Evolutionary conservation across 2,113 vertebrate species (phyloP).

Genomic region (Oncorhynchus tshawytscha): DNA sequence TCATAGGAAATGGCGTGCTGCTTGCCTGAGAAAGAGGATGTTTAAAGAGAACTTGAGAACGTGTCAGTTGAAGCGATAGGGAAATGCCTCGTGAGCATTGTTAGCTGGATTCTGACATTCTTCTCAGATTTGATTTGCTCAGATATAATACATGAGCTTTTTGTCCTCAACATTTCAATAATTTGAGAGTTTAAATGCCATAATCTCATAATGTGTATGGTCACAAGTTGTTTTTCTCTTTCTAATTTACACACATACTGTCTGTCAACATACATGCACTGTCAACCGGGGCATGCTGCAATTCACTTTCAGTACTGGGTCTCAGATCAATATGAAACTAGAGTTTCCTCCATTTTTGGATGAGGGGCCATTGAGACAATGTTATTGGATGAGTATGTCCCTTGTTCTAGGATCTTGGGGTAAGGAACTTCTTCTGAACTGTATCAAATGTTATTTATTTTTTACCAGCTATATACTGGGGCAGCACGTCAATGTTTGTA

Average conservation of each 20-base stretch:
- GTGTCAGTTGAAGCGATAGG: not conserved
- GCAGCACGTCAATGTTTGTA: constrained; percentile 35
- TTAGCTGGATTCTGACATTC: not conserved
- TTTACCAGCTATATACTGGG: constrained; percentile 28
- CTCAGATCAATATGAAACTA: not conserved
- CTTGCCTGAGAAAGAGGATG: not conserved
- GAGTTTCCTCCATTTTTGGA: not conserved
- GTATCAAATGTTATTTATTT: constrained; percentile 27
- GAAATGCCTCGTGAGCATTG: not conserved
- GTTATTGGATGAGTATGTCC: not conserved
- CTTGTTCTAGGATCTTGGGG: not conserved
- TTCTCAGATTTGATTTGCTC: not conserved
- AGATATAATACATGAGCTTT: not conserved
- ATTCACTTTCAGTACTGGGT: not conserved
- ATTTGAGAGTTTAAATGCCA: not conserved
- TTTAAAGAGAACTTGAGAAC: constrained; percentile 38
- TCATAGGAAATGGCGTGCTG: not conserved
- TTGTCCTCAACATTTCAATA: not conserved
- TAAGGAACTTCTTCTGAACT: constrained; percentile 5
- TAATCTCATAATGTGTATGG: not conserved
- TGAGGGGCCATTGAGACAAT: not conserved
- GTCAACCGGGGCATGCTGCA: not conserved
- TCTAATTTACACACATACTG: not conserved
- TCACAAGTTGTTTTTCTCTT: constrained; percentile 6
- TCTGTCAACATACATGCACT: not conserved